These are phyloP conservation scores for Melanocharis versteri DNA, from an alignment of 2,113 vertebrate species.

Conservation along the genomic window DNA sequence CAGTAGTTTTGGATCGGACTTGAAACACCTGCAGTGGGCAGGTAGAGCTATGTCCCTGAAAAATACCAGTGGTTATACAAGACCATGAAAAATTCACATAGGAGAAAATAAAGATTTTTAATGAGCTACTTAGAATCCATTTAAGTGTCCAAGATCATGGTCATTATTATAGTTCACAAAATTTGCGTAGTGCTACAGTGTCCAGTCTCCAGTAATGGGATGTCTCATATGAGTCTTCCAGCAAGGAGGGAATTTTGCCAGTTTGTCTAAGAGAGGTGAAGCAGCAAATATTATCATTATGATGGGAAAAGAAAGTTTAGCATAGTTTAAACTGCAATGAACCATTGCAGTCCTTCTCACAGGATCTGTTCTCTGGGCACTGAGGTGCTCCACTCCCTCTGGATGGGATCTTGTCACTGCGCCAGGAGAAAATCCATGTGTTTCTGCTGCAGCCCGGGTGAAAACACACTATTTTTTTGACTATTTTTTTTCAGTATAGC, in stretches of 20 bases:
- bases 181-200: not conserved
- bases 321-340: not conserved
- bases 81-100: not conserved
- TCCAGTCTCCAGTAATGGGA: not conserved
- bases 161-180: not conserved
- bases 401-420: not conserved
- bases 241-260: not conserved
- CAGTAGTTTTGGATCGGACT: not conserved
- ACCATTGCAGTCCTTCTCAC: not conserved
- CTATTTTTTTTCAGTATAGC: not conserved
- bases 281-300: not conserved
- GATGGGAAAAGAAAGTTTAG: not conserved
- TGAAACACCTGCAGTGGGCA: not conserved
- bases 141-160: not conserved
- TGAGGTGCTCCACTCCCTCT: not conserved
- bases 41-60: not conserved
- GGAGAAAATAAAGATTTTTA: not conserved
- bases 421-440: not conserved
- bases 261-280: not conserved
- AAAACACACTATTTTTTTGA: not conserved
- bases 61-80: not conserved
- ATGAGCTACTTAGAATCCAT: accelerated
- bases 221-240: accelerated
- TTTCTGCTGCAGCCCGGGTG: not conserved
- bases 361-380: not conserved